A percentile compares a stretch with the other conserved stretches of the same genome.
Conservation (phyloP, 1,140 invertebrate genomes). For the Pseudomyrmex flavicornis region DNA sequence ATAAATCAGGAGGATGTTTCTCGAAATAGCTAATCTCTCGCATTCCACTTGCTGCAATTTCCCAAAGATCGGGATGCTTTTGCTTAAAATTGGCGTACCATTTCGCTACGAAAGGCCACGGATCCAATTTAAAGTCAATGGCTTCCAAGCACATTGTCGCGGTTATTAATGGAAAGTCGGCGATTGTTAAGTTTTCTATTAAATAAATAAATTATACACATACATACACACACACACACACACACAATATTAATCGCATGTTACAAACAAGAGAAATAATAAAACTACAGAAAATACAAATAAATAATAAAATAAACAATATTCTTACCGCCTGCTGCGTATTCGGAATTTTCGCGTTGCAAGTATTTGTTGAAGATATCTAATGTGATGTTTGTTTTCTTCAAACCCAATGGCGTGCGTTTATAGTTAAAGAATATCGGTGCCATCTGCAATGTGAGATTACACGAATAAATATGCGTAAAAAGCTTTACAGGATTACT, state of each 20-base stretch:
- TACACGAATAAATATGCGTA: conserved; percentile 20
- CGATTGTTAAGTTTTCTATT: conserved; percentile 89
- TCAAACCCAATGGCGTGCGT: conserved; percentile 87
- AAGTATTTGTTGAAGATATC: conserved; percentile 90
- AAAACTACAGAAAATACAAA: background rate
- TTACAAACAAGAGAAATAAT: background rate
- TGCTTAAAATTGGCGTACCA: conserved; percentile 90
- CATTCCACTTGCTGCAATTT: conserved; percentile 88
- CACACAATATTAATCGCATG: no score
- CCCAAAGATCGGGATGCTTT: conserved; percentile 89
- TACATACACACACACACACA: no score
- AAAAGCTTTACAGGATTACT: background rate
- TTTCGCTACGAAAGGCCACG: conserved; percentile 84
- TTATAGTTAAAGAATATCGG: conserved; percentile 91
- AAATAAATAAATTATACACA: background rate
- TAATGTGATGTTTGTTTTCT: conserved; percentile 88
- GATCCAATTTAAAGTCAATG: conserved; percentile 87
- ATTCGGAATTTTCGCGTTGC: conserved; percentile 86
- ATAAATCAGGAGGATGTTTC: conserved; percentile 89
- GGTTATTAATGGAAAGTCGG: conserved; percentile 89
- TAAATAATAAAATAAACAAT: conserved; percentile 2
- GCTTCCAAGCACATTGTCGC: conserved; percentile 90
- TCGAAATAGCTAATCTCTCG: conserved; percentile 88
- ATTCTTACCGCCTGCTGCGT: conserved; percentile 87
- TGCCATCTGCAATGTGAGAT: conserved; percentile 85